phyloP scores from a whole-genome alignment of 2,113 vertebrate species.

The Crotophaga sulcirostris region DNA sequence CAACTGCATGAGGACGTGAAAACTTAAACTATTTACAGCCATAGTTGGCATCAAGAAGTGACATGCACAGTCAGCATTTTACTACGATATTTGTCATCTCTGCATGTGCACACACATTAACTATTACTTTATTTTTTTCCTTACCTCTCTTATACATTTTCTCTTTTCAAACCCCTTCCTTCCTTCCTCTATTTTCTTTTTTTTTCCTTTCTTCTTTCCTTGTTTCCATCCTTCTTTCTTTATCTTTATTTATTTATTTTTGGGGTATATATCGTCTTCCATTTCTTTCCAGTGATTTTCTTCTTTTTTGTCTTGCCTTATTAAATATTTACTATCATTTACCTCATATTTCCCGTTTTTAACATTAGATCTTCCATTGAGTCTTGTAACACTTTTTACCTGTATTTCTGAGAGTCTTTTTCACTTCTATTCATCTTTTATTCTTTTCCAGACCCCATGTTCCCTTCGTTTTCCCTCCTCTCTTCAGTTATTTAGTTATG shows the following conservation, averaged over 20 bases:
- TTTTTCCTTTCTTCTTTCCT: fast-evolving
- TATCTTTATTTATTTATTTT: background rate
- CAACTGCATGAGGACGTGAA: background rate
- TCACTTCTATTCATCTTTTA: background rate
- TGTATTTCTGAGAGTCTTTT: background rate
- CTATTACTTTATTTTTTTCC: background rate
- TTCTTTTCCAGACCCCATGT: background rate
- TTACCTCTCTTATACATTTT: background rate
- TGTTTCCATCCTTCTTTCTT: fast-evolving
- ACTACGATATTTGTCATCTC: background rate
- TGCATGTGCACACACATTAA: background rate
- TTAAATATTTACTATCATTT: background rate
- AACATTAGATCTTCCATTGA: background rate
- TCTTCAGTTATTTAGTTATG: background rate
- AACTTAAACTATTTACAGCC: background rate
- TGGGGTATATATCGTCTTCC: background rate
- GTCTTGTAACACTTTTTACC: background rate
- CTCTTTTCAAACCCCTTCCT: background rate
- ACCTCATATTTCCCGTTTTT: background rate
- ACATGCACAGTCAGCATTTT: background rate
- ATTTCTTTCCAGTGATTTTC: background rate
- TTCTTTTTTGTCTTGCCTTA: background rate
- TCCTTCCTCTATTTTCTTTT: background rate
- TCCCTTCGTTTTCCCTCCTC: background rate
- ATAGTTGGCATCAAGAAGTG: background rate